Evolutionary conservation across 2,113 vertebrate species (phyloP), one percentile per base, ranked within the genome.

Genomic region (Nycticebus coucang): DNA sequence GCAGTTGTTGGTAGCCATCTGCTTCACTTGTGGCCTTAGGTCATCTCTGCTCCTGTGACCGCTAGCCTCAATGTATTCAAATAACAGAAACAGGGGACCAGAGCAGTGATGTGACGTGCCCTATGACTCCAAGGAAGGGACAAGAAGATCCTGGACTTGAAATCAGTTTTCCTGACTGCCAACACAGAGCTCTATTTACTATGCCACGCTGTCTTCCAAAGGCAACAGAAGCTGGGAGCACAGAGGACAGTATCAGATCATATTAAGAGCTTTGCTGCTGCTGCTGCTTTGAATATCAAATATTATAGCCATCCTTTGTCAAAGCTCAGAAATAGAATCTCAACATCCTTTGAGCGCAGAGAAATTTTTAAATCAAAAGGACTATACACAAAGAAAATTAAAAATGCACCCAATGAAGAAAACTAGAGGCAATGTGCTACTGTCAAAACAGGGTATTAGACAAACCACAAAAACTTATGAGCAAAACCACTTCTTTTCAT

Each of bases 401-500:
- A 89, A 96, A 96, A 93, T 77, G 69, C 12, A 85, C 26, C 62
- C 88, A 78, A 82, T 87, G 77, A 87, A 26, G 75, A 96, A 90
- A 95, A 93, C n/a, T 41, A 91, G 87, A 92, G 55, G 41, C 57
- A 94, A 87, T 60, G 15, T 57, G 57, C 62, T 94, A n/a, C 74
- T 95, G 50, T 92, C 81, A 41, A 90, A 97, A 96, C 41, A 88
- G 30, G 22, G 87, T 83, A 64, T 87, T 66, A 87, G 80, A 93
- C 80, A 92, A 95, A 96, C 84, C 93, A 90, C 68, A 97, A 92
- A 96, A 90, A 87, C 62, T 55, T 84, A 69, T 96, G 90, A 95
- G 92, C 90, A 94, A 97, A 96, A 95, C 84, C 62, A 92, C 85
- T 89, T 95, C 90, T 95, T 82, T 64, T 81, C 93, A 89, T 96